phyloP scores from a whole-genome alignment of 2,888 invertebrate species.

The Netelia virgata region DNA sequence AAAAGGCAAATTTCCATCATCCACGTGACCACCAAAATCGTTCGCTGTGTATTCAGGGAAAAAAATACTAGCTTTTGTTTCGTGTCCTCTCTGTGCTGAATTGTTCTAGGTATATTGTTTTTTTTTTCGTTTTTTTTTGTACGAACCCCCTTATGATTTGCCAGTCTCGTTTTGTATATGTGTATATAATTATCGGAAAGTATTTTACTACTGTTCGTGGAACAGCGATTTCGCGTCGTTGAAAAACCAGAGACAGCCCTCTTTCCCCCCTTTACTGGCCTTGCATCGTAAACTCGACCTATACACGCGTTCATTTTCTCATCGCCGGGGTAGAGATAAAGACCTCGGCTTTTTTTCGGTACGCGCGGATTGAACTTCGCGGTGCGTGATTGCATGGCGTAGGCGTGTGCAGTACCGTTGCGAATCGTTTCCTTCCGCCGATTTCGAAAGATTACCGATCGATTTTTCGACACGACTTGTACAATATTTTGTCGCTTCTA shows the following conservation, averaged over 20 bases:
- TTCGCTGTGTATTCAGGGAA: neutral
- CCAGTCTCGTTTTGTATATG: slow-evolving; percentile 41
- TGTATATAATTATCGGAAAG: slow-evolving; percentile 56
- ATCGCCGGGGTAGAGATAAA: slow-evolving; percentile 22
- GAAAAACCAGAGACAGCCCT: neutral
- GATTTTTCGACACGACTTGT: slow-evolving; percentile 34
- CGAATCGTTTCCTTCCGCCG: slow-evolving; percentile 74
- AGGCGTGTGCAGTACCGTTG: slow-evolving; percentile 72
- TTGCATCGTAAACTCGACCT: slow-evolving; percentile 51
- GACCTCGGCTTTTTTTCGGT: slow-evolving; percentile 14
- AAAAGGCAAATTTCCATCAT: no score
- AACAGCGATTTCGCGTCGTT: slow-evolving; percentile 32
- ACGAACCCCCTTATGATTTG: slow-evolving; percentile 34
- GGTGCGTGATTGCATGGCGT: slow-evolving; percentile 72
- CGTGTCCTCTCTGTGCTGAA: neutral
- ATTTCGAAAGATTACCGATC: slow-evolving; percentile 70
- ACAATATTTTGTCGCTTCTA: neutral
- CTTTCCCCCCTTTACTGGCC: neutral
- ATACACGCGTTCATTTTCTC: slow-evolving; percentile 43
- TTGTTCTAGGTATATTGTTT: neutral
- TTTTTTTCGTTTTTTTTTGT: slow-evolving; percentile 13
- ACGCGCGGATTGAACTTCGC: slow-evolving; percentile 13
- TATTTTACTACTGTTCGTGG: slow-evolving; percentile 60
- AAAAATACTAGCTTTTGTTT: neutral
- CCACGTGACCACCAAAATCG: no score